A percentile compares a stretch with the other conserved stretches of the same genome.
phyloP scores from a whole-genome alignment of 2,797 vertebrate genomes.

The Gallirallus australis region DNA sequence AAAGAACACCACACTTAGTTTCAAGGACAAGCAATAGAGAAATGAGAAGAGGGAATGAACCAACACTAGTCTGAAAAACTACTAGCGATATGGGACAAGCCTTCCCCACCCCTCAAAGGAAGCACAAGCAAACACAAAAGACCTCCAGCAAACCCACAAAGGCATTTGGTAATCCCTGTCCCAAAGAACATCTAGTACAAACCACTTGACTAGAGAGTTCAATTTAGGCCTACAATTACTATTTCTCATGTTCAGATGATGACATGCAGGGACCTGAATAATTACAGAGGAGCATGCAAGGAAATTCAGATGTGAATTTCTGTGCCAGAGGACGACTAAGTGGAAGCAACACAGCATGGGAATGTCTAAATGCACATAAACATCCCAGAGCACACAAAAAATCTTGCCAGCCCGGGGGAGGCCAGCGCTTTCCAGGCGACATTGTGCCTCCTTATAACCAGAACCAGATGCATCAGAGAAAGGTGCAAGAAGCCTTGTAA shows the following conservation, averaged over 20 bases:
- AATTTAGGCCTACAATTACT: neutral
- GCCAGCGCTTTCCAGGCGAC: neutral
- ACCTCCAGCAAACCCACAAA: constrained; percentile 4
- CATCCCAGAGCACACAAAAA: neutral
- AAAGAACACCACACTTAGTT: neutral
- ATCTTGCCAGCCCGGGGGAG: neutral
- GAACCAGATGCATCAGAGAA: constrained; percentile 59
- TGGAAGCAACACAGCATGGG: neutral
- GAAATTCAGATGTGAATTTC: constrained; percentile 10
- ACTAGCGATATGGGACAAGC: neutral
- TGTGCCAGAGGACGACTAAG: neutral
- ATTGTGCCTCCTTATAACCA: neutral
- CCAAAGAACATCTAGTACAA: constrained; percentile 2
- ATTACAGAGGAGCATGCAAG: constrained; percentile 9
- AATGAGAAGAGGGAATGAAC: neutral
- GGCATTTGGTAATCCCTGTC: neutral
- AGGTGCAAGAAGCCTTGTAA: constrained; percentile 40
- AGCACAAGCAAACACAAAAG: neutral
- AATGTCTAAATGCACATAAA: neutral
- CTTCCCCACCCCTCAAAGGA: neutral
- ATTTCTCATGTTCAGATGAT: constrained; percentile 15
- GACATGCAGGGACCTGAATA: neutral
- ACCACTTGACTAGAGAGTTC: neutral
- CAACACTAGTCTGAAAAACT: neutral
- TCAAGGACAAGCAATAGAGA: neutral